Conservation (phyloP, 2,888 invertebrate species). For the Ormyrus rosae region DNA sequence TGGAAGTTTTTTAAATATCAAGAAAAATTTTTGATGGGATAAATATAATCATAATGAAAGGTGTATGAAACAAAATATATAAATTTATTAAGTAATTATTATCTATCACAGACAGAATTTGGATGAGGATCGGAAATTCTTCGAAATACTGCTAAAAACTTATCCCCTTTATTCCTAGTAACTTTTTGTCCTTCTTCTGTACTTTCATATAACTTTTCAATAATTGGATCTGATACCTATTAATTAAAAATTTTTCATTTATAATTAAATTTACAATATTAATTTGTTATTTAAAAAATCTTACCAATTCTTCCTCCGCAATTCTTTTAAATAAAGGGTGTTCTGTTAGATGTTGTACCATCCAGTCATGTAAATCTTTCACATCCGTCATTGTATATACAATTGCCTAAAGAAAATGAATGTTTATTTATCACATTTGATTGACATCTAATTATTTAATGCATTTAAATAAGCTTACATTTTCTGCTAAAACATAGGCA, state of each 20-base stretch:
- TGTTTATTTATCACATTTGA: slow-evolving; percentile 4
- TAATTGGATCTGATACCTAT: slow-evolving; percentile 88
- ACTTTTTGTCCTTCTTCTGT: slow-evolving; percentile 99
- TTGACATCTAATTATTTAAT: too few species aligned
- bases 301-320: slow-evolving; percentile 85
- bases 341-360: slow-evolving; percentile 91
- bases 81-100: slow-evolving; percentile 37
- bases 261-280: slow-evolving; percentile 40
- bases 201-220: slow-evolving; percentile 92
- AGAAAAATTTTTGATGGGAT: slow-evolving; percentile 1
- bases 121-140: slow-evolving; percentile 79
- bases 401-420: slow-evolving; percentile 81
- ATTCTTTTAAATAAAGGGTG: slow-evolving; percentile 93
- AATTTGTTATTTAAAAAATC: slow-evolving; percentile 54
- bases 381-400: slow-evolving; percentile 99
- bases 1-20: neutral
- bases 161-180: slow-evolving; percentile 94
- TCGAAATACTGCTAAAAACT: slow-evolving; percentile 93
- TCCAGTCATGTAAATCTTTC: slow-evolving; percentile 97
- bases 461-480: slow-evolving; percentile 78
- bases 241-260: slow-evolving; percentile 65
- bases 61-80: slow-evolving; percentile 17
- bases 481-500: slow-evolving; percentile 92
- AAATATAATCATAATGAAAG: too few species aligned
- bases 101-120: too few species aligned